These are phyloP conservation scores for Micronycteris hirsuta DNA, from an alignment of 2,113 vertebrate genomes.

Conservation along the genomic window DNA sequence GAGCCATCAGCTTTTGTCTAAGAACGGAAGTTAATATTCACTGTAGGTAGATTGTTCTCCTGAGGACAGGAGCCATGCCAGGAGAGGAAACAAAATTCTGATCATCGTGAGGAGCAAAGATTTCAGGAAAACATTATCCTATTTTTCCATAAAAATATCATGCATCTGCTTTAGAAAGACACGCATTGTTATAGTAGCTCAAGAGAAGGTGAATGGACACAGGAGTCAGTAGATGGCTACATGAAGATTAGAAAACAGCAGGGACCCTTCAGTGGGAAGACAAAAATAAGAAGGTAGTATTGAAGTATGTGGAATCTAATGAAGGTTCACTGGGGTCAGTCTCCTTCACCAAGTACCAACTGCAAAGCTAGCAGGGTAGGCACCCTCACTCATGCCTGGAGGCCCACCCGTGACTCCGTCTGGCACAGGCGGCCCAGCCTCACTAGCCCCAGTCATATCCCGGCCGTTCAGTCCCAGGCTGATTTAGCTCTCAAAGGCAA, in stretches of 20 bases:
- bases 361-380: not conserved
- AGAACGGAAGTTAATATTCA: not conserved
- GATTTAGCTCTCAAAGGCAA: too few species aligned
- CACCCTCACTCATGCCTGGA: rapidly evolving
- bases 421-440: not conserved
- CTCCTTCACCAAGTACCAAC: not conserved
- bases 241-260: not conserved
- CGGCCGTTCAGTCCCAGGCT: not conserved
- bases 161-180: not conserved
- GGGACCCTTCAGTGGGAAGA: not conserved
- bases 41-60: not conserved
- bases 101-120: not conserved
- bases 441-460: not conserved
- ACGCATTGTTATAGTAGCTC: not conserved
- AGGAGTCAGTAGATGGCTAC: not conserved
- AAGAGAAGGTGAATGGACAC: not conserved
- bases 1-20: not conserved
- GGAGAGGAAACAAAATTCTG: not conserved
- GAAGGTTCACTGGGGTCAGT: too few species aligned
- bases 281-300: not conserved
- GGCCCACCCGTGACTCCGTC: not conserved
- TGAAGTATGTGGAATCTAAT: not conserved
- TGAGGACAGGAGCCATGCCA: not conserved
- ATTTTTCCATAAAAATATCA: not conserved
- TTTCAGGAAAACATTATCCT: not conserved